These are phyloP conservation scores for Copidosoma aretas DNA, from an alignment of 2,888 invertebrate genomes.

Conservation along the genomic window DNA sequence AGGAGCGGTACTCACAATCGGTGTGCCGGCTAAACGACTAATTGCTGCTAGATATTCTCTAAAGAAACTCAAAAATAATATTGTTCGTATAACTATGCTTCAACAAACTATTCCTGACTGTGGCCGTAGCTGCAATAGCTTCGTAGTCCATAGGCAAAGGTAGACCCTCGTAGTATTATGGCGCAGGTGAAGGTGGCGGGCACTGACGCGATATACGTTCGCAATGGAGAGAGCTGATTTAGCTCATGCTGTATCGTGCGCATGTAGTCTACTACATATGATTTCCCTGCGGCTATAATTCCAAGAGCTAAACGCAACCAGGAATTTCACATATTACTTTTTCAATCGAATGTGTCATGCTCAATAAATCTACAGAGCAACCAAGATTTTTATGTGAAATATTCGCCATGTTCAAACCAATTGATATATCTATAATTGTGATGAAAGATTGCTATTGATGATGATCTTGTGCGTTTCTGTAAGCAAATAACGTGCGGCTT, in stretches of 20 bases:
- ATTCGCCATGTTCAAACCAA: slow-evolving; percentile 59
- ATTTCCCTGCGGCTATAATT: slow-evolving; percentile 79
- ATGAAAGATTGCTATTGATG: slow-evolving; percentile 19
- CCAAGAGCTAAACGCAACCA: slow-evolving; percentile 58
- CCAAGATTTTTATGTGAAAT: slow-evolving; percentile 53
- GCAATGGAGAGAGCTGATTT: slow-evolving; percentile 84
- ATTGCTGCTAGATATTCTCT: slow-evolving; percentile 77
- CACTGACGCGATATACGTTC: slow-evolving; percentile 81
- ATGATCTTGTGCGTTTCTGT: slow-evolving; percentile 56
- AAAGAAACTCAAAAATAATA: slow-evolving; percentile 86
- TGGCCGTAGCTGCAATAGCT: slow-evolving; percentile 46
- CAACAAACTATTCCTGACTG: slow-evolving; percentile 69
- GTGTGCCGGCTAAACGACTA: slow-evolving; percentile 61
- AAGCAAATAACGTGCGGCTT: slow-evolving; percentile 53
- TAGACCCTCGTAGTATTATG: slow-evolving; percentile 80
- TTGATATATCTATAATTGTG: slow-evolving; percentile 50
- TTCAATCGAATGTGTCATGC: slow-evolving; percentile 11
- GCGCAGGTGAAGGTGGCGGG: slow-evolving; percentile 77
- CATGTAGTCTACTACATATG: slow-evolving; percentile 89
- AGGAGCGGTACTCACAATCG: slow-evolving; percentile 62
- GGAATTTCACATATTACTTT: too few species aligned
- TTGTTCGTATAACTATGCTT: slow-evolving; percentile 87
- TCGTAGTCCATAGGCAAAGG: slow-evolving; percentile 79
- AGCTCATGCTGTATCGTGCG: slow-evolving; percentile 85
- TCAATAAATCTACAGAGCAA: slow-evolving; percentile 36